Percentiles rank a stretch among this genome's conserved stretches.
Evolutionary conservation across 30 jellyfish, hydroid and myxozoan species (phyloP).

Genomic region (Hydra vulgaris): DNA sequence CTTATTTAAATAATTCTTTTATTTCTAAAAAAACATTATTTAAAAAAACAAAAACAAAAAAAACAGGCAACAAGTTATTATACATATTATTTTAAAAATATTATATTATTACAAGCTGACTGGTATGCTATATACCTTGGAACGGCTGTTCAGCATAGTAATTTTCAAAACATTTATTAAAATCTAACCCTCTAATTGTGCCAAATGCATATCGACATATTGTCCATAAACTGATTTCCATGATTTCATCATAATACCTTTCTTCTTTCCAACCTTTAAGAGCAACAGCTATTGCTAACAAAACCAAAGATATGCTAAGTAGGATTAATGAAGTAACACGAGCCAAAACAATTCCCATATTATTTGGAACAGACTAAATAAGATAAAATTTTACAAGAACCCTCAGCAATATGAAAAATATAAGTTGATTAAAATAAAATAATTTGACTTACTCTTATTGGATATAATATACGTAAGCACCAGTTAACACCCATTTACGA

Average conservation of each 20-base stretch:
- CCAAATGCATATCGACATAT: background rate
- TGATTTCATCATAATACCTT: background rate
- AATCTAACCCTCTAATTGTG: background rate
- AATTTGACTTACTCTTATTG: too few species aligned
- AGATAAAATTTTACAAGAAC: too few species aligned
- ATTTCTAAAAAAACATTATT: too few species aligned
- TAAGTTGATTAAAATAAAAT: too few species aligned
- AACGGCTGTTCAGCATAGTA: constrained; percentile 5
- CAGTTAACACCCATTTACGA: too few species aligned
- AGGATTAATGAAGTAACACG: background rate
- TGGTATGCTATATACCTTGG: background rate
- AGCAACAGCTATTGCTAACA: background rate
- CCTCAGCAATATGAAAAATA: too few species aligned
- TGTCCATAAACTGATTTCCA: constrained; percentile 1
- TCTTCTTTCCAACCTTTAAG: background rate
- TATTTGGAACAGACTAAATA: background rate
- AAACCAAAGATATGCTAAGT: background rate
- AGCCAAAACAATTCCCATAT: background rate
- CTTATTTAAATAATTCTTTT: background rate
- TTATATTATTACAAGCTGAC: too few species aligned
- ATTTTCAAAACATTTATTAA: background rate
- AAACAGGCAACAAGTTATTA: background rate
- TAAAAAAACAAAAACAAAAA: background rate
- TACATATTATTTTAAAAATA: too few species aligned
- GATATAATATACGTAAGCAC: too few species aligned